phyloP scores from a whole-genome alignment of 2,888 invertebrate species.

The Aproaerema taeniolella region DNA sequence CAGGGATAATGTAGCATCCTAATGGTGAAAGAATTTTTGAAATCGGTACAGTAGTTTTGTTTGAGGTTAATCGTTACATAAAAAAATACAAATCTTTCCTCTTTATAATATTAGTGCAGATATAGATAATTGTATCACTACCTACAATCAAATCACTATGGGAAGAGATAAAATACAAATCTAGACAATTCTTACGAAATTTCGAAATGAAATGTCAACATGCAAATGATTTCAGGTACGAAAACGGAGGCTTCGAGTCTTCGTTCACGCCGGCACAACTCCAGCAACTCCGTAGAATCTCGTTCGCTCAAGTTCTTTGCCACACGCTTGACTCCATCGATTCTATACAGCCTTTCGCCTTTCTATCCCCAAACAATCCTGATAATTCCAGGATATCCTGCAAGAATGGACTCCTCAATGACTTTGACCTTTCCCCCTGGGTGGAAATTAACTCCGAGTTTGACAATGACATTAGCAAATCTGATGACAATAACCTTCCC shows the following conservation, averaged over 20 bases:
- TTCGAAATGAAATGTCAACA: no score
- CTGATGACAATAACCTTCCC: slow-evolving; percentile 34
- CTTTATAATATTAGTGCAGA: no score
- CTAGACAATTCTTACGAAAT: no score
- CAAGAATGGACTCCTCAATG: slow-evolving; percentile 66
- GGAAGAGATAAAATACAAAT: no score
- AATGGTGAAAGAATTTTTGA: no score
- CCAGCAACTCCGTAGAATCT: slow-evolving; percentile 83
- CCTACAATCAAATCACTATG: no score
- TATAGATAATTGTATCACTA: no score
- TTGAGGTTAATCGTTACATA: no score
- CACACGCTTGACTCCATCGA: slow-evolving; percentile 81
- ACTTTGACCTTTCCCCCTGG: slow-evolving; percentile 81
- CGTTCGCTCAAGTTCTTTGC: slow-evolving; percentile 85
- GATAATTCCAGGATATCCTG: slow-evolving; percentile 80
- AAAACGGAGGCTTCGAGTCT: slow-evolving; percentile 84
- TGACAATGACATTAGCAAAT: slow-evolving; percentile 55
- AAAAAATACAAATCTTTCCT: no score
- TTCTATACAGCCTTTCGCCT: slow-evolving; percentile 83
- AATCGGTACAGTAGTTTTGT: no score
- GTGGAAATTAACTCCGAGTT: slow-evolving; percentile 64
- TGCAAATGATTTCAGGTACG: slow-evolving; percentile 82
- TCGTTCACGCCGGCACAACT: slow-evolving; percentile 87
- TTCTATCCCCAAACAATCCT: slow-evolving; percentile 78
- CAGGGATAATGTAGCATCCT: no score